Percentiles rank a stretch among this genome's conserved stretches.
phyloP scores from a whole-genome alignment of 2,113 vertebrate species.

The Neodontobutis hainanensis region DNA sequence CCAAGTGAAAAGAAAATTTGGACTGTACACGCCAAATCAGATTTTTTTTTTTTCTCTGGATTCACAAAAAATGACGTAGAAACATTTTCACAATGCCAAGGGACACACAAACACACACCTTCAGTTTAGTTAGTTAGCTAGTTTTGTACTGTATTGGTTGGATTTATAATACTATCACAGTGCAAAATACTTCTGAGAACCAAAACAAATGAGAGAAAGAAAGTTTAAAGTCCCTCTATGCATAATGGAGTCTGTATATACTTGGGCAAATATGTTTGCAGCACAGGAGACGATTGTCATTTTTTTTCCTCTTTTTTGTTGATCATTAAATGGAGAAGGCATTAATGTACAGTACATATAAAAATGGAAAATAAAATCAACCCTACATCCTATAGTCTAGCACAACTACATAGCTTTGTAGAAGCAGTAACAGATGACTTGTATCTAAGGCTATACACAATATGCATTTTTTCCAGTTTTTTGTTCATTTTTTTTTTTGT shows the following conservation, averaged over 20 bases:
- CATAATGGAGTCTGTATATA: conserved; percentile 74
- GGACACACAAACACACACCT: conserved; percentile 83
- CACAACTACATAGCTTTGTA: conserved; percentile 80
- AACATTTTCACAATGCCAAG: conserved; percentile 84
- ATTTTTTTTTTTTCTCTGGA: conserved; percentile 71
- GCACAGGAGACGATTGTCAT: conserved; percentile 86
- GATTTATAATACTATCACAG: conserved; percentile 84
- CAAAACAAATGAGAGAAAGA: conserved; percentile 61
- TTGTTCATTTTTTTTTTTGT: conserved; percentile 44
- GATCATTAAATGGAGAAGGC: conserved; percentile 81
- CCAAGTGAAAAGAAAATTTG: conserved; percentile 63
- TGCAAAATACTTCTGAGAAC: conserved; percentile 82
- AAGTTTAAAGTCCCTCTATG: conserved; percentile 73
- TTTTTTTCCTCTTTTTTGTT: conserved; percentile 70
- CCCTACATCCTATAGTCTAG: conserved; percentile 80
- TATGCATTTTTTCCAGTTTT: conserved; percentile 72
- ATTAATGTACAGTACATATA: conserved; percentile 83
- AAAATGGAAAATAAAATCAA: conserved; percentile 71
- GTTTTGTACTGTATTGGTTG: conserved; percentile 82
- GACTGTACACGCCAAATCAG: conserved; percentile 75
- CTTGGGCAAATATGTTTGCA: conserved; percentile 78
- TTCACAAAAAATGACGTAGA: conserved; percentile 79
- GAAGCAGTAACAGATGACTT: conserved; percentile 82
- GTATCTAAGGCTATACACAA: conserved; percentile 85
- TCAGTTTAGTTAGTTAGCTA: conserved; percentile 81